Evolutionary conservation across 92 coral and sea anemone species (phyloP), one percentile per base, ranked within the genome.

Genomic region (Chrysogorgia sp.): DNA sequence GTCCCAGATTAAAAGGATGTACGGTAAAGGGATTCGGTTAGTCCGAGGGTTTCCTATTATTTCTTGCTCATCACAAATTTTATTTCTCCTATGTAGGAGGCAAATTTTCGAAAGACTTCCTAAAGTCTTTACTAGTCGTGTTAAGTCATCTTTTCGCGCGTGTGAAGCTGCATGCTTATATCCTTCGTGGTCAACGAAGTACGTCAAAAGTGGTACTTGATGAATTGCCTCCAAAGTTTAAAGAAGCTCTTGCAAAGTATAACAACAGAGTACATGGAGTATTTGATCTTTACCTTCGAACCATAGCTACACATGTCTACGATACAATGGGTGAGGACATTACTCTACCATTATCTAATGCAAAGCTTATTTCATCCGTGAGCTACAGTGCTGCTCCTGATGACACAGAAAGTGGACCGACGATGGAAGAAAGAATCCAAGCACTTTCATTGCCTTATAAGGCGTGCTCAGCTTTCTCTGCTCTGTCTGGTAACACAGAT

Each of bases 401-500:
- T 57, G 5, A 28, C 2, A 12, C 29, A 3, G 30, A 29, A 23
- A 57, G 34, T 57, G 63, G 63, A 57, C 31, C 10, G 15, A 79
- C 76, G 28, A 23, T 81, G 62, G 82, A 80, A 17, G 79, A 83
- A 29, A 58, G 37, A 60, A 45, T 90, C n/a, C 76, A 57, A 15
- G 14, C 48, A 7, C 29, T 71, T 52, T 65, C 93, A 2, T 49
- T 71, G 29, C 66, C 65, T 10, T 83, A 79, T 24, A 75, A 82
- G 8, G 90, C 90, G 0, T 86, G 87, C 34, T 90, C 93, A 0
- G 85, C 88, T 10, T 90, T 90, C 49, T 69, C 90, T 34, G 90
- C 93, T n/a, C 64, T 90, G 37, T 90, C 93, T 22, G 93, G 93
- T 56, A 86, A 90, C 65, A 64, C 93, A 33, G 93, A 90, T 60